Percentiles rank a stretch among this genome's conserved stretches.
phyloP scores from a whole-genome alignment of 1,140 invertebrate species.

The Caenorhabditis remanei region DNA sequence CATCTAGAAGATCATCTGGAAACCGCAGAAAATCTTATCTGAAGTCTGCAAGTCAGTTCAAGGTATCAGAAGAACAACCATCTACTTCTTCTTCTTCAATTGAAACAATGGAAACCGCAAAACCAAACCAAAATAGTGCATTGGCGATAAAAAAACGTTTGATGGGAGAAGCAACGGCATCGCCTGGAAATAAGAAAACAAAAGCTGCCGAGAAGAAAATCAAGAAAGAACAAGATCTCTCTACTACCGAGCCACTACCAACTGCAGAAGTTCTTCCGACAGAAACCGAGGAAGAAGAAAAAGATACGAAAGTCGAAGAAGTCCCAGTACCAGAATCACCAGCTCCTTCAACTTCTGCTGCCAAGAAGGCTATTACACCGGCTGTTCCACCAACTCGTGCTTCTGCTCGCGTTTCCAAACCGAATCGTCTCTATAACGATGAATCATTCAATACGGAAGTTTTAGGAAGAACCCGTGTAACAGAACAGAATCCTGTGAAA shows the following conservation, averaged over 20 bases:
- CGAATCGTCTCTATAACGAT: slow-evolving; percentile 14
- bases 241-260: too few species aligned
- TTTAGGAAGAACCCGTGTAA: slow-evolving; percentile 11
- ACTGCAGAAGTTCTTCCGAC: neutral
- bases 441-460: slow-evolving; percentile 29
- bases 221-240: neutral
- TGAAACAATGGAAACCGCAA: neutral
- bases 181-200: neutral
- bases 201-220: neutral
- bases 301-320: neutral
- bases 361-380: neutral
- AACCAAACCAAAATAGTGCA: neutral
- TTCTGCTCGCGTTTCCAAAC: slow-evolving; percentile 24
- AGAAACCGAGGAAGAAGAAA: neutral
- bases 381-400: neutral
- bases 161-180: neutral
- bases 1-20: neutral
- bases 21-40: neutral
- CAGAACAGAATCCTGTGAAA: slow-evolving; percentile 21
- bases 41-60: too few species aligned
- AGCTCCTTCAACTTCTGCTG: neutral
- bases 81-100: neutral
- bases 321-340: neutral
- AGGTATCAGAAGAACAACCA: neutral
- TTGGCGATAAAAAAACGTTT: neutral